Evolutionary conservation across 2,888 invertebrate genomes (phyloP).

Genomic region (Melinaea marsaeus): DNA sequence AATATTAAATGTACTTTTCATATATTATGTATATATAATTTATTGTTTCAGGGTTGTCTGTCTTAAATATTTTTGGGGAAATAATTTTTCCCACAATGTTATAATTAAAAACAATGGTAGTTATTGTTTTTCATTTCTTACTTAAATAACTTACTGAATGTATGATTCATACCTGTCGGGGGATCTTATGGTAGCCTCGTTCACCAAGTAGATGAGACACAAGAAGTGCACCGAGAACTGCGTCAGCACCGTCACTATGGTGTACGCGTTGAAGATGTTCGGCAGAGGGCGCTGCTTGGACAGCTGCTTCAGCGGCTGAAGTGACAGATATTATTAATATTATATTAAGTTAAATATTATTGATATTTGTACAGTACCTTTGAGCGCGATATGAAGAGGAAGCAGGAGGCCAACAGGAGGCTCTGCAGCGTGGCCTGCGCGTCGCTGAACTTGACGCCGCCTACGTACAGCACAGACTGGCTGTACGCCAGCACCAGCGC

Average conservation of each 20-base stretch:
- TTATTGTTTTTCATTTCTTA: too few relatives aligned
- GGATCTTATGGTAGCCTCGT: constrained; percentile 84
- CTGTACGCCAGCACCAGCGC: constrained; percentile 98
- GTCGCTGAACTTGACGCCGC: constrained; percentile 98
- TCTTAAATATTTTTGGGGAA: too few relatives aligned
- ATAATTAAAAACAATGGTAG: too few relatives aligned
- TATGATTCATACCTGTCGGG: constrained; percentile 78
- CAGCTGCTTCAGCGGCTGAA: constrained; percentile 91
- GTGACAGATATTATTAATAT: constrained; percentile 30
- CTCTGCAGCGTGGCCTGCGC: constrained; percentile 99
- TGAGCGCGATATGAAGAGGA: constrained; percentile 98
- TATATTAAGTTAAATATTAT: background rate
- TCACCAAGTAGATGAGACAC: constrained; percentile 92
- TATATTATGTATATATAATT: too few relatives aligned
- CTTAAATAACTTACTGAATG: too few relatives aligned
- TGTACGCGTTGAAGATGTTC: constrained; percentile 99
- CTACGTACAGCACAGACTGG: constrained; percentile 97
- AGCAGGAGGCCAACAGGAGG: constrained; percentile 95
- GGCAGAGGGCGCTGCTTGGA: constrained; percentile 97
- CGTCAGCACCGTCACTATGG: constrained; percentile 93
- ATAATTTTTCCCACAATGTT: too few relatives aligned
- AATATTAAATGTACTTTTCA: too few relatives aligned
- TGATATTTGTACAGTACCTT: constrained; percentile 80
- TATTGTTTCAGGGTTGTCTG: too few relatives aligned
- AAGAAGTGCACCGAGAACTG: constrained; percentile 97